These are phyloP conservation scores for Xanthorhoe spadicearia DNA, from an alignment of 2,888 invertebrate genomes.

Conservation along the genomic window DNA sequence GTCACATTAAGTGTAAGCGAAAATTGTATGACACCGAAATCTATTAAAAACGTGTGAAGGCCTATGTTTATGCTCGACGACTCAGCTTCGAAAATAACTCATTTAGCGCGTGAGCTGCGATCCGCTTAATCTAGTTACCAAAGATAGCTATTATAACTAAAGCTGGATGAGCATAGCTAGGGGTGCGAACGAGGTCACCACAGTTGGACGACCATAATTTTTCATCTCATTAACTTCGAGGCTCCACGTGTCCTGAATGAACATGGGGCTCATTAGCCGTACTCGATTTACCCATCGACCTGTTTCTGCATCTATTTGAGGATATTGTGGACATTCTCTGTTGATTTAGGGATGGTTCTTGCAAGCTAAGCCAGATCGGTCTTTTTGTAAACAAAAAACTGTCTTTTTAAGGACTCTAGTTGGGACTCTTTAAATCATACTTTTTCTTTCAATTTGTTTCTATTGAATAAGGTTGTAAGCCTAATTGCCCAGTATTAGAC, in stretches of 20 bases:
- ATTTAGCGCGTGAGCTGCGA: background rate
- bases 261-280: conserved; percentile 67
- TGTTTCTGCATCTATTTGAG: conserved; percentile 43
- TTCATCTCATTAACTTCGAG: conserved; percentile 77
- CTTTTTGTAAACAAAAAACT: too few species aligned
- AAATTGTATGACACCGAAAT: too few species aligned
- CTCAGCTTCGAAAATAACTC: background rate
- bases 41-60: too few species aligned
- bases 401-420: too few species aligned
- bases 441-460: too few species aligned
- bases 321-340: conserved; percentile 20
- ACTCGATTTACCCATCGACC: conserved; percentile 52
- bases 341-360: background rate
- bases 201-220: conserved; percentile 77
- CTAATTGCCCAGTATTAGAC: too few species aligned
- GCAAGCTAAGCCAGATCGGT: background rate
- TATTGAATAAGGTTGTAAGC: too few species aligned
- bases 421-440: too few species aligned
- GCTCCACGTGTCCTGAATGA: conserved; percentile 69
- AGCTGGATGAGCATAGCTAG: conserved; percentile 65
- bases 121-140: conserved; percentile 38
- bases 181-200: conserved; percentile 77
- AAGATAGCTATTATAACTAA: conserved; percentile 57
- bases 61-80: too few species aligned
- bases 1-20: too few species aligned